These are phyloP conservation scores for Apteryx mantelli DNA, from an alignment of 2,113 vertebrate species.

Conservation along the genomic window DNA sequence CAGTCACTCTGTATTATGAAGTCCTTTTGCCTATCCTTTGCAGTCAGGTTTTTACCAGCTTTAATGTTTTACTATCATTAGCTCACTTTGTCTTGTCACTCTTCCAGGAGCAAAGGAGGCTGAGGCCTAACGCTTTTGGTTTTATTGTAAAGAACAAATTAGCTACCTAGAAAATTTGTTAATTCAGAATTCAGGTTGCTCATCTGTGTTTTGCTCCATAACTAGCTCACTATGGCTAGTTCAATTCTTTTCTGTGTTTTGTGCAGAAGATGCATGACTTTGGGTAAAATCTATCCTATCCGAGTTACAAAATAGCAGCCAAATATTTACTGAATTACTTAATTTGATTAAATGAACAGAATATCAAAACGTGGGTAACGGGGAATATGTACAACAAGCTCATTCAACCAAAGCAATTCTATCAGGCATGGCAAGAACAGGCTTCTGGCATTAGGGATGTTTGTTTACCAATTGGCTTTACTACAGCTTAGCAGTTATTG, in stretches of 20 bases:
- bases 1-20: not conserved
- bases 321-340: conserved; percentile 27
- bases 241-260: not conserved
- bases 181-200: not conserved
- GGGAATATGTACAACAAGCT: not conserved
- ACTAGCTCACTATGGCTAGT: not conserved
- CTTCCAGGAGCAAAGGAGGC: not conserved
- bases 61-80: not conserved
- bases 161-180: not conserved
- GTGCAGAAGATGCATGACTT: not conserved
- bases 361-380: not conserved
- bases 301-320: not conserved
- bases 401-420: not conserved
- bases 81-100: not conserved
- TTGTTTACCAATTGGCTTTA: conserved; percentile 48
- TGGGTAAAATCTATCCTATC: not conserved
- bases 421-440: not conserved
- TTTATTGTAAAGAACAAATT: not conserved
- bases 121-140: not conserved
- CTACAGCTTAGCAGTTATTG: not conserved
- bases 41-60: not conserved
- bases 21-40: not conserved
- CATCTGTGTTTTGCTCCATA: not conserved
- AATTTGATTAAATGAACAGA: conserved; percentile 28
- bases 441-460: not conserved